phyloP scores from a whole-genome alignment of 2,113 vertebrate genomes.

The Forbesichthys agassizii region DNA sequence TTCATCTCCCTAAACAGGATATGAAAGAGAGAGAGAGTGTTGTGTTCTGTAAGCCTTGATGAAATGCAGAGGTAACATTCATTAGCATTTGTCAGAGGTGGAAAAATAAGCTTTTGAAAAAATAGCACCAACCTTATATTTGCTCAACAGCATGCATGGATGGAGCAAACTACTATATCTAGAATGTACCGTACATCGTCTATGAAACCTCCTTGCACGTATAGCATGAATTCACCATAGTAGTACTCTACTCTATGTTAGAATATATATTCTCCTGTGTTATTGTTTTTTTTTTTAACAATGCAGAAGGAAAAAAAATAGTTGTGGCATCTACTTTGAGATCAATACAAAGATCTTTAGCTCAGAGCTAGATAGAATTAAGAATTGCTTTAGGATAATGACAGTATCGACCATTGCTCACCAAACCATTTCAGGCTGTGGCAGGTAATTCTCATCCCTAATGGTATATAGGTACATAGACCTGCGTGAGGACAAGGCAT shows the following conservation, averaged over 20 bases:
- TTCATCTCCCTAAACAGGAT: constrained; percentile 66
- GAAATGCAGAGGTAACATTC: constrained; percentile 37
- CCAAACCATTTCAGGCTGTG: constrained; percentile 57
- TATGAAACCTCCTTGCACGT: background rate
- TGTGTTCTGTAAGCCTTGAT: constrained; percentile 35
- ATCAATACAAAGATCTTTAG: constrained; percentile 70
- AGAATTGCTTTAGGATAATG: constrained; percentile 72
- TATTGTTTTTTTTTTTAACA: constrained; percentile 18
- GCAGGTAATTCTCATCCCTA: constrained; percentile 60
- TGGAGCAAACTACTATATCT: no score
- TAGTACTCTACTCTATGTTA: background rate
- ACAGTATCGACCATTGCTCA: constrained; percentile 67
- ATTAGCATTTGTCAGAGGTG: background rate
- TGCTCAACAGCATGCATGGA: no score
- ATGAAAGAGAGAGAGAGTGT: constrained; percentile 50
- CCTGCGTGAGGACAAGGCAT: no score
- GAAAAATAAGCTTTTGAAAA: no score
- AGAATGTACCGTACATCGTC: no score
- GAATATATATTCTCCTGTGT: background rate
- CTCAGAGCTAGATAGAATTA: constrained; percentile 71
- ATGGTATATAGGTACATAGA: constrained; percentile 41
- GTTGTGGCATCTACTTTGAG: constrained; percentile 46
- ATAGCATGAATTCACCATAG: background rate
- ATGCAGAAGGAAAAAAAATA: constrained; percentile 35
- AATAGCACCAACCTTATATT: no score